Conservation (phyloP, 2,113 vertebrate species). For the Prunella himalayana region DNA sequence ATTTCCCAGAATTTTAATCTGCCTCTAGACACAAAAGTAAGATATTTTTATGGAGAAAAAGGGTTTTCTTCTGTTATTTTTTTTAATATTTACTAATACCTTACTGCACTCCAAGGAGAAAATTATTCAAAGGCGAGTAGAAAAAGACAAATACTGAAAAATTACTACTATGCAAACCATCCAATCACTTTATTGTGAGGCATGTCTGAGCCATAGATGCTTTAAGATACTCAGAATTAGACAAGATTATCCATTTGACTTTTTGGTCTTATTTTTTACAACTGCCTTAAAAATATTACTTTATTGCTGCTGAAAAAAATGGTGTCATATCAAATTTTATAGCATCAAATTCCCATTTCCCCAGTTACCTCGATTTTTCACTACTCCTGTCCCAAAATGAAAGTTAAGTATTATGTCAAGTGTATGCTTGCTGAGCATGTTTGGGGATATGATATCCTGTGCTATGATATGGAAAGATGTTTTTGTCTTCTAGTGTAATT, state of each 20-base stretch:
- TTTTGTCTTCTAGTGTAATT: background rate
- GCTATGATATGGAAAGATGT: accelerated
- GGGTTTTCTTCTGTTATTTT: background rate
- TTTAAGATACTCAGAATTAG: background rate
- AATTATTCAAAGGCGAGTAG: background rate
- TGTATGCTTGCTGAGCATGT: background rate
- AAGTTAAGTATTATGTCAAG: background rate
- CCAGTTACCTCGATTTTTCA: background rate
- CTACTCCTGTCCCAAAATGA: background rate
- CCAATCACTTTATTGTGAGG: background rate
- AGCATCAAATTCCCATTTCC: background rate
- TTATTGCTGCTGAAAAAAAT: background rate
- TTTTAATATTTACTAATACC: background rate
- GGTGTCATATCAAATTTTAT: background rate
- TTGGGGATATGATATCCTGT: background rate
- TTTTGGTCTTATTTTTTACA: background rate
- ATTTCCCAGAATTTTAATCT: background rate
- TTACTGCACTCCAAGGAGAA: background rate
- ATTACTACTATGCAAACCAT: background rate
- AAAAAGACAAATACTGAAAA: background rate
- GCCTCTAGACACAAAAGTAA: background rate
- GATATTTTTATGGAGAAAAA: background rate
- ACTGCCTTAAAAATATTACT: background rate
- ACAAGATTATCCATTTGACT: background rate
- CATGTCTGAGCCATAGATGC: background rate